Evolutionary conservation across 2,888 invertebrate genomes (phyloP).

Genomic region (Campoletis raptor): DNA sequence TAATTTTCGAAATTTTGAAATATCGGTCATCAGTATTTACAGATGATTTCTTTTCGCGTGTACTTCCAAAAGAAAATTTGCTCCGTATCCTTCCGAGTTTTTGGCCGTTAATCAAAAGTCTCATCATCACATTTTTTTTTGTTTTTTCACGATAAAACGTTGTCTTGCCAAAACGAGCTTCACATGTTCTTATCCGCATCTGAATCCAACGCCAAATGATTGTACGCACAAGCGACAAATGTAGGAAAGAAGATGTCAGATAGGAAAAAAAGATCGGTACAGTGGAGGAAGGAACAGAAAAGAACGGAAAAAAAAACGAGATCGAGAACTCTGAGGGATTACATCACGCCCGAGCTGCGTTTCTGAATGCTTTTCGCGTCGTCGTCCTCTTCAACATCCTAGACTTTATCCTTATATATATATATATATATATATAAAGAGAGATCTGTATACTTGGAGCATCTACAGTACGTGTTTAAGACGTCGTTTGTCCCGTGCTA

Average conservation of each 20-base stretch:
- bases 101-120: conserved; percentile 11
- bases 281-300: conserved; percentile 10
- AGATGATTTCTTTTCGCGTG: not conserved
- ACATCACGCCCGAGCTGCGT: conserved; percentile 64
- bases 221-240: conserved; percentile 50
- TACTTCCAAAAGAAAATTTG: not conserved
- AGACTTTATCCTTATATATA: conserved; percentile 13
- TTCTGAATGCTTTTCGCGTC: conserved; percentile 64
- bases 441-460: conserved; percentile 40
- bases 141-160: conserved; percentile 11
- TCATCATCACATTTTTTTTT: conserved; percentile 1
- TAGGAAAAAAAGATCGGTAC: not conserved
- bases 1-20: too few relatives aligned
- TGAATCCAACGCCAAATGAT: conserved; percentile 29
- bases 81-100: not conserved
- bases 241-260: conserved; percentile 25
- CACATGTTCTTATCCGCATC: conserved; percentile 7
- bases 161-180: conserved; percentile 38
- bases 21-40: too few relatives aligned
- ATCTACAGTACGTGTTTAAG: conserved; percentile 66
- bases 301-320: conserved; percentile 9
- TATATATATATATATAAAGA: conserved; percentile 22
- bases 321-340: conserved; percentile 60
- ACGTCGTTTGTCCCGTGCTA: conserved; percentile 62
- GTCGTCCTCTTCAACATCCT: conserved; percentile 51